Base-by-base conservation (phyloP, 2,113 vertebrate species). In the Lonchura striata region DNA sequence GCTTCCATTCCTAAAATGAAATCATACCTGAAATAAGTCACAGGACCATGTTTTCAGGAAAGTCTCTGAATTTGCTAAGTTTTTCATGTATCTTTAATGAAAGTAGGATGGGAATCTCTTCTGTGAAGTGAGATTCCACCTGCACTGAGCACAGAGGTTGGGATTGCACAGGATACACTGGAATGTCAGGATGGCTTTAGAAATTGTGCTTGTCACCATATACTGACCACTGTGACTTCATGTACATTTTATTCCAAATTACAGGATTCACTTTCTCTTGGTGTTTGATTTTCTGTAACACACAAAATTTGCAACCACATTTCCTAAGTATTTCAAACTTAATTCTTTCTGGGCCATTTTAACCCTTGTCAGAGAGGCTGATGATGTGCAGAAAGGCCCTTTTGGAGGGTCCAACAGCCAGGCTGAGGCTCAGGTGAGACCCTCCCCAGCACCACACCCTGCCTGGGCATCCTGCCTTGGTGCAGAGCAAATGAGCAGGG, bases 391-490 rank as follows among this genome's bases (percentile, higher is more conserved):
- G 31, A 52, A 72, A 85, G 33, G 18, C 25, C 18, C 3, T 0
- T 60, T 52, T 60, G 61, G 27, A 72, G 31, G 66, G 50, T 47
- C 4, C 59, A 53, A 2, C 1, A 31, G 42, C 39, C 56, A 47
- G 65, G 39, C 35, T 70, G n/a, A 24, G 49, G 33, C 52, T 47
- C 12, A 3, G 39, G 7, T 63, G 47, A n/a, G 33, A 31, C 15
- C 21, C 50, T 47, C 11, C 30, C 8, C 7, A 37, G 18, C 30
- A 82, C 16, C 6, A 1, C 35, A 9, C 5, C 0, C 21, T 42
- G 49, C 27, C 77, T 37, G 65, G 60, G 63, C 24, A 19, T 42
- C 63, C 49, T 68, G 63, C 13, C 39, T 28, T 9, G 23, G 46
- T 13, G 60, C 64, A 75, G 50, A 41, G 72, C 42, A 71, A 57